Evolutionary conservation across 2,797 vertebrate species (phyloP), one percentile per base, ranked within the genome.

Genomic region (Anas bahamensis): DNA sequence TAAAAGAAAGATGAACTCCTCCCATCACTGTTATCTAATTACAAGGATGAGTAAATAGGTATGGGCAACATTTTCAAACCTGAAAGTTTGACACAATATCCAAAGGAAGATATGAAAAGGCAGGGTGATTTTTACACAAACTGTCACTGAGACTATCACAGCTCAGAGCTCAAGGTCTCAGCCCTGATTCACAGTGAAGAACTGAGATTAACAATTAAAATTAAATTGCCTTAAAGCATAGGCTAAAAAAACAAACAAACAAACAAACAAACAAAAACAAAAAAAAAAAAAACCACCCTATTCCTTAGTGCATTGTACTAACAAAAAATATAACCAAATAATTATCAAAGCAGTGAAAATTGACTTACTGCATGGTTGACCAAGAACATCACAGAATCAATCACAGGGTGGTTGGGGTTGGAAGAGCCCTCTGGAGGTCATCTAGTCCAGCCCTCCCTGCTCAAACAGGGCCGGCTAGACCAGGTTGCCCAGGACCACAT

Each of bases 1-100:
- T 82, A 68, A 73, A 91, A 93, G 79, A 91, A 86, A 88, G 90
- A 95, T 64, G 70, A 91, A 91, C 92, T 92, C 90, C 93, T 94
- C 96, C 94, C 92, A 92, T 95, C 29, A 50, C 95, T 96, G 94
- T 95, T 96, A 95, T 95, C 96, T 96, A 95, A 96, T 97, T 96
- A 96, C 76, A 95, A 93, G 93, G 93, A 92, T 97, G 92, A 97
- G 76, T 95, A 95, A 92, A 95, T 95, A 95, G 87, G 89, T 89
- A 95, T 93, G 66, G 90, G 90, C 87, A 95, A 95, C 85, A 84
- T 91, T 97, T 95, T 95, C 90, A 92, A 92, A 85, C 53, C 35
- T 52, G 79, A 93, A 95, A 72, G 23, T 86, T 92, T 95, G 96
- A 95, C 82, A 96, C 90, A 93, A 60, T 95, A 95, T 91, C 83